Percentiles rank a stretch among this genome's conserved stretches.
Conservation (phyloP, 2,797 vertebrate species). For the Okamejei kenojei region DNA sequence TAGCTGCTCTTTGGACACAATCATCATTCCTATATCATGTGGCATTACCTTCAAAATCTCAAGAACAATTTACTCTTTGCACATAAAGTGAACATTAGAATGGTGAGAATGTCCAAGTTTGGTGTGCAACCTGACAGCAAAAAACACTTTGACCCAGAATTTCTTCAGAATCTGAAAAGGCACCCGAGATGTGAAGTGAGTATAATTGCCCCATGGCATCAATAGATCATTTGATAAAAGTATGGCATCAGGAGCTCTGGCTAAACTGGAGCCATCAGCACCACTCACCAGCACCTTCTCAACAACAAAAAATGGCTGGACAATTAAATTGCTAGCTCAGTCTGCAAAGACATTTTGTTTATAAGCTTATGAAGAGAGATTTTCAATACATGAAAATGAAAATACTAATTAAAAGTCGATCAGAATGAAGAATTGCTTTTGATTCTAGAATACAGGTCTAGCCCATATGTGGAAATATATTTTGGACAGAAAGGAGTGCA, state of each 20-base stretch:
- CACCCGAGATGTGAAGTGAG: no score
- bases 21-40: neutral
- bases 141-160: no score
- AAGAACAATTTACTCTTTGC: neutral
- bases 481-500: neutral
- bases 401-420: neutral
- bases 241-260: no score
- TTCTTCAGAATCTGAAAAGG: no score
- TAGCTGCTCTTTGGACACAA: neutral
- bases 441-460: neutral
- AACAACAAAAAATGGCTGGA: no score
- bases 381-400: neutral
- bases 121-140: neutral
- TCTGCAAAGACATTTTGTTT: no score
- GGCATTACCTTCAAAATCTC: neutral
- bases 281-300: no score
- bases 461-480: neutral
- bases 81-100: neutral
- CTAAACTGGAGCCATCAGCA: no score
- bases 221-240: no score
- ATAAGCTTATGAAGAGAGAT: neutral
- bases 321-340: no score
- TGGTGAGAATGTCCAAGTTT: neutral
- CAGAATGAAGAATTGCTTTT: neutral
- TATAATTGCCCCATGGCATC: no score